These are phyloP conservation scores for Glaucomys volans DNA, from an alignment of 2,113 vertebrate genomes.

Conservation along the genomic window DNA sequence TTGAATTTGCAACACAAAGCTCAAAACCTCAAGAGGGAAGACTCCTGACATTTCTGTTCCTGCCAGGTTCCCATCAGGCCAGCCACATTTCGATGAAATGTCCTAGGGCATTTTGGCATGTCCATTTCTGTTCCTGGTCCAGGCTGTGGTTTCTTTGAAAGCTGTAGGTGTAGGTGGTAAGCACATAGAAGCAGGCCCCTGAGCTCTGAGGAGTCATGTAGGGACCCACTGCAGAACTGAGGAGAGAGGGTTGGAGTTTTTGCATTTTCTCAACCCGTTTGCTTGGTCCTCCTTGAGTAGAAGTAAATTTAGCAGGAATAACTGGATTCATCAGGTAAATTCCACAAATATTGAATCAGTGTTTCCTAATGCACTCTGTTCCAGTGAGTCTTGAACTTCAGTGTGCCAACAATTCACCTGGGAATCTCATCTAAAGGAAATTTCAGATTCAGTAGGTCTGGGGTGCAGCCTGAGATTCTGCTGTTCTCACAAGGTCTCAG, in stretches of 20 bases:
- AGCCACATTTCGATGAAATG: slow-evolving; percentile 22
- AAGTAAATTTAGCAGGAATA: not conserved
- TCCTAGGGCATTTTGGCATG: not conserved
- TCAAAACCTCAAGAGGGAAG: slow-evolving; percentile 32
- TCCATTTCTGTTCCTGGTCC: slow-evolving; percentile 18
- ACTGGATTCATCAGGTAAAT: not conserved
- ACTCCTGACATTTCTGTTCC: slow-evolving; percentile 42
- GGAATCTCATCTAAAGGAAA: not conserved
- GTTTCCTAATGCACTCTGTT: not conserved
- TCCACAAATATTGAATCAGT: not conserved
- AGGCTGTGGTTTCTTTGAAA: slow-evolving; percentile 73
- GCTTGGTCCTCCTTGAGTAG: not conserved
- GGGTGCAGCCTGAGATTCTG: not conserved
- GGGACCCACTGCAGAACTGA: not conserved
- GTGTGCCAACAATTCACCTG: not conserved
- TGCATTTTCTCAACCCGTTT: not conserved
- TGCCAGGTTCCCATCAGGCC: slow-evolving; percentile 63
- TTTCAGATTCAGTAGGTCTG: not conserved
- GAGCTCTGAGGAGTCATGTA: not conserved
- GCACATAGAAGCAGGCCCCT: not conserved
- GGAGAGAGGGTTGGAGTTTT: not conserved
- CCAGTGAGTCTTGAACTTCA: not conserved
- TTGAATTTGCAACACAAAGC: slow-evolving; percentile 45
- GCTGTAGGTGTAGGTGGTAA: slow-evolving; percentile 53
- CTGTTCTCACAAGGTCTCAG: not conserved